phyloP scores from a whole-genome alignment of 1,140 invertebrate species.

The Bactericera cockerelli region DNA sequence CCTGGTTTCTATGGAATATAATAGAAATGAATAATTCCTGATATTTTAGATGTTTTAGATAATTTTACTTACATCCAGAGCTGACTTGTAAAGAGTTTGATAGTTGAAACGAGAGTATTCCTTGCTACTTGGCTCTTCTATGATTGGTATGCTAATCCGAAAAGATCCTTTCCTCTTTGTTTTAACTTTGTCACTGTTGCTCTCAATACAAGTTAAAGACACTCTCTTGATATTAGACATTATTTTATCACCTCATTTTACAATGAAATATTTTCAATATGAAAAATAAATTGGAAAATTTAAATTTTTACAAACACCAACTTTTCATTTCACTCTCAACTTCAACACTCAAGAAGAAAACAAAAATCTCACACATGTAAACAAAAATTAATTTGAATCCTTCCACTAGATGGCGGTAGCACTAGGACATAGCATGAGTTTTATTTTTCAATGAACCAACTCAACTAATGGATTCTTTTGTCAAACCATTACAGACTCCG shows the following conservation, averaged over 20 bases:
- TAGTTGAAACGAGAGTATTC: conserved; percentile 1
- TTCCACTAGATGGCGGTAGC: no score
- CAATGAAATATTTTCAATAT: neutral
- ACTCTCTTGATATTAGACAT: conserved; percentile 2
- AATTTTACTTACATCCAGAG: neutral
- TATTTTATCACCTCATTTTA: conserved; percentile 6
- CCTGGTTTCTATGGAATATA: no score
- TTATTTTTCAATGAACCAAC: no score
- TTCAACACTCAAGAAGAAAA: neutral
- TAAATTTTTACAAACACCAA: neutral
- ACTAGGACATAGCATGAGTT: no score
- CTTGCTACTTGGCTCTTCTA: neutral
- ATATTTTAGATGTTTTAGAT: no score
- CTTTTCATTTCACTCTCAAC: neutral
- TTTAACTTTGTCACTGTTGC: neutral
- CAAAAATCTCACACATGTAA: neutral
- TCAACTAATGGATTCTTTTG: no score
- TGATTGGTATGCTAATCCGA: neutral
- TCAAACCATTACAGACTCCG: no score
- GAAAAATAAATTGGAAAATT: no score
- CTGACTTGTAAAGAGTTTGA: conserved; percentile 4
- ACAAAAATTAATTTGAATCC: neutral
- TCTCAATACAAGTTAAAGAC: neutral
- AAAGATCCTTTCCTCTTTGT: conserved; percentile 5
- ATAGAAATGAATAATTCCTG: no score